These are phyloP conservation scores for Agrypnus murinus DNA, from an alignment of 2,888 invertebrate species.

Conservation along the genomic window DNA sequence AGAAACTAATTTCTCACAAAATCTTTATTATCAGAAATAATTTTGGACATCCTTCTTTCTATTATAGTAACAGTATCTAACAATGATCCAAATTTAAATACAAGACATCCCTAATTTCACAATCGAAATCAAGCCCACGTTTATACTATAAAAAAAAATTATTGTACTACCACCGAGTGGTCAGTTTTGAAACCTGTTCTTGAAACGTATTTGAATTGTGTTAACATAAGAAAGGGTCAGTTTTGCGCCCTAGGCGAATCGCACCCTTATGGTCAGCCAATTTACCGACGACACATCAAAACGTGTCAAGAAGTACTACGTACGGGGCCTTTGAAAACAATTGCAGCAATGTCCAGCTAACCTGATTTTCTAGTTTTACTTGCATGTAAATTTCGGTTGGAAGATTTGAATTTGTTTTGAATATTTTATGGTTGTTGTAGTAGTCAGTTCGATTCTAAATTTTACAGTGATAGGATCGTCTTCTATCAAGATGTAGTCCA, in stretches of 20 bases:
- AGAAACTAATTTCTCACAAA: too few relatives aligned
- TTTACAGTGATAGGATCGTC: slow-evolving; percentile 64
- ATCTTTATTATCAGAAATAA: not conserved
- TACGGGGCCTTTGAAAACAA: slow-evolving; percentile 61
- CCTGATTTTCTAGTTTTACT: slow-evolving; percentile 69
- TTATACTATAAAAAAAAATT: slow-evolving; percentile 41
- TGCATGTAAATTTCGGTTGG: slow-evolving; percentile 56
- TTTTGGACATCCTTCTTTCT: slow-evolving; percentile 16
- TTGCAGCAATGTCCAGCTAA: slow-evolving; percentile 67
- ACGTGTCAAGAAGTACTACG: slow-evolving; percentile 55
- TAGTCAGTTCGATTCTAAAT: slow-evolving; percentile 68
- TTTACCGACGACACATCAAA: slow-evolving; percentile 38
- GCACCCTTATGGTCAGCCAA: slow-evolving; percentile 43
- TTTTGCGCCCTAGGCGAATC: slow-evolving; percentile 47
- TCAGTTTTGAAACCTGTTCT: slow-evolving; percentile 63
- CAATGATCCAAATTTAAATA: slow-evolving; percentile 46
- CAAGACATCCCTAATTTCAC: slow-evolving; percentile 38
- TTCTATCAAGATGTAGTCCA: not conserved
- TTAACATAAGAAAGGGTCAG: slow-evolving; percentile 58
- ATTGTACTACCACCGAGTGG: slow-evolving; percentile 45
- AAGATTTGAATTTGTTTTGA: slow-evolving; percentile 58
- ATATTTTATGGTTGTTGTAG: too few relatives aligned
- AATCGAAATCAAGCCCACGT: slow-evolving; percentile 28
- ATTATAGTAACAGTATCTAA: slow-evolving; percentile 6
- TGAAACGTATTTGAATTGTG: slow-evolving; percentile 58